Evolutionary conservation across 2,797 vertebrate species (phyloP).

Genomic region (Lagodon rhomboides): DNA sequence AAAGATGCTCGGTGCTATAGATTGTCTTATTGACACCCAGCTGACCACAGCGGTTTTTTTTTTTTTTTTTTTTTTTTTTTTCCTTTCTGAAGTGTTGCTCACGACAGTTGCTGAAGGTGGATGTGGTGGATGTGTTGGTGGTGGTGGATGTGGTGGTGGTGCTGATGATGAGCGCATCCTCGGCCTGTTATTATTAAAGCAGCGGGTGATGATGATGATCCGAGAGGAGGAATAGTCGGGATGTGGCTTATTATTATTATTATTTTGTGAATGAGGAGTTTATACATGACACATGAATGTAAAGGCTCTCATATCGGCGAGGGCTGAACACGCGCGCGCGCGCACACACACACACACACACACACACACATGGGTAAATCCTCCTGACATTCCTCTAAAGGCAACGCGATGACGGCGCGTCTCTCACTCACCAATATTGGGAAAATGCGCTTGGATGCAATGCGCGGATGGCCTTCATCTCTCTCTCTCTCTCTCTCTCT

Average conservation of each 20-base stretch:
- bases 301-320: neutral
- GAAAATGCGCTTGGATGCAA: conserved; percentile 55
- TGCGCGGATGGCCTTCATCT: conserved; percentile 54
- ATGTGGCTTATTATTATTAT: no score
- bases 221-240: conserved; percentile 7
- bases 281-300: conserved; percentile 57
- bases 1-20: conserved; percentile 57
- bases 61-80: neutral
- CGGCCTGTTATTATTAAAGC: conserved; percentile 55
- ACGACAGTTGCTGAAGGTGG: conserved; percentile 74
- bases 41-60: conserved; percentile 68
- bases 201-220: conserved; percentile 17
- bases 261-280: conserved; percentile 74
- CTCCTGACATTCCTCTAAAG: conserved; percentile 71
- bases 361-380: conserved; percentile 50
- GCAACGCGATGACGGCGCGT: conserved; percentile 75
- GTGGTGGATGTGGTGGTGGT: conserved; percentile 35
- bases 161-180: conserved; percentile 65
- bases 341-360: no score
- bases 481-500: neutral
- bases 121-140: conserved; percentile 37
- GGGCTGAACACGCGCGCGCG: conserved; percentile 30
- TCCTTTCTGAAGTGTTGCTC: conserved; percentile 63
- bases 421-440: conserved; percentile 53
- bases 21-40: conserved; percentile 71